phyloP scores from a whole-genome alignment of 1,140 invertebrate genomes.

The Bilobella aurantiaca region DNA sequence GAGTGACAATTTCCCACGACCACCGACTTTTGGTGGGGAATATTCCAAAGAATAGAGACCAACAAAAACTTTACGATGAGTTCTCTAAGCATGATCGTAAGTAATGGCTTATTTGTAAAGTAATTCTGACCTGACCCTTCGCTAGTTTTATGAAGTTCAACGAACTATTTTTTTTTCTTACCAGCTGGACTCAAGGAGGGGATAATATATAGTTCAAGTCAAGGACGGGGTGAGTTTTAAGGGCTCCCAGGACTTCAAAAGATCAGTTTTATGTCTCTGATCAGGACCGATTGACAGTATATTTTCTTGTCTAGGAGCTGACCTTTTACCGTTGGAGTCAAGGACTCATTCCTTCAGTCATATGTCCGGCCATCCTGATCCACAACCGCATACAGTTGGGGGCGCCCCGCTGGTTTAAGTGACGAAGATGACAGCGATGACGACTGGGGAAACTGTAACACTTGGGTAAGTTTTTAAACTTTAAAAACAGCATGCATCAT shows the following conservation, averaged over 20 bases:
- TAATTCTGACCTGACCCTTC: neutral
- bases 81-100: slow-evolving; percentile 99
- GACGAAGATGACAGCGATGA: neutral
- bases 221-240: too few relatives aligned
- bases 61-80: slow-evolving; percentile 98
- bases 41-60: slow-evolving; percentile 99
- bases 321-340: too few relatives aligned
- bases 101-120: slow-evolving; percentile 43
- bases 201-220: slow-evolving; percentile 99
- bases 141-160: neutral
- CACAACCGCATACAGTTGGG: too few relatives aligned
- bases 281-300: too few relatives aligned
- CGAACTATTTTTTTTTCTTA: slow-evolving; percentile 36
- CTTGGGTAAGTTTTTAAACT: neutral
- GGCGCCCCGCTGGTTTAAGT: neutral
- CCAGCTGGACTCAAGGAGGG: slow-evolving; percentile 94
- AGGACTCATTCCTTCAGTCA: too few relatives aligned
- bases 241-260: too few relatives aligned
- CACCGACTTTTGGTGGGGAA: slow-evolving; percentile 99
- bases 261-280: too few relatives aligned
- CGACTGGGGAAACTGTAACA: neutral
- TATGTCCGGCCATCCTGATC: too few relatives aligned
- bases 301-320: too few relatives aligned
- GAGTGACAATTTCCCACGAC: slow-evolving; percentile 99
- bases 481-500: neutral